phyloP scores from a whole-genome alignment of 2,888 invertebrate species.

The Coenonympha glycerion region DNA sequence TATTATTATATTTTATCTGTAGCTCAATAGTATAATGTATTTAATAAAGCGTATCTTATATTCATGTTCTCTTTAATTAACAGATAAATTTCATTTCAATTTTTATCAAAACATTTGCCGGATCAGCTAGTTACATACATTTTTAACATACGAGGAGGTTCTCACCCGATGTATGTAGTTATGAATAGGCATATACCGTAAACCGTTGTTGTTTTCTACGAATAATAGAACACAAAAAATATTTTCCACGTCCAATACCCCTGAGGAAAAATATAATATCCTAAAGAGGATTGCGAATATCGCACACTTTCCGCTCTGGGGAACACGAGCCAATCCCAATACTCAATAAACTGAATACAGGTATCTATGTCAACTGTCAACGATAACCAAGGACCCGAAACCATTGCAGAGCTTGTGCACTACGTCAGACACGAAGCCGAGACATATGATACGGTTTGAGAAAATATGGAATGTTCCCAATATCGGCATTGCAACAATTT shows the following conservation, averaged over 20 bases:
- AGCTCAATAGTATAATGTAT: background rate
- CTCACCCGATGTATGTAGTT: background rate
- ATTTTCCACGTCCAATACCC: background rate
- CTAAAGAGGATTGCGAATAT: slow-evolving; percentile 8
- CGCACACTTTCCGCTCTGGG: background rate
- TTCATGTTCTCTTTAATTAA: too few species aligned
- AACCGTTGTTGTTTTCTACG: background rate
- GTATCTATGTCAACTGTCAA: slow-evolving; percentile 1
- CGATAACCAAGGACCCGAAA: slow-evolving; percentile 9
- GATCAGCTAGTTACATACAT: background rate
- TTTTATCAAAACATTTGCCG: background rate
- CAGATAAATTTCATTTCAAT: too few species aligned
- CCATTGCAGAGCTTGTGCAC: background rate
- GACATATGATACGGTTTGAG: too few species aligned
- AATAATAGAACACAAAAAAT: slow-evolving; percentile 1
- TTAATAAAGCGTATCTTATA: background rate
- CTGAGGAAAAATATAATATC: background rate
- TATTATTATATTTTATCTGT: too few species aligned
- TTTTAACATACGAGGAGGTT: too few species aligned
- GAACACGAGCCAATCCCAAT: slow-evolving; percentile 3
- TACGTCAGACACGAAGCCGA: too few species aligned
- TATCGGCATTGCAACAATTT: too few species aligned
- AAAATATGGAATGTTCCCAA: too few species aligned
- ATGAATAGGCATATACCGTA: background rate
- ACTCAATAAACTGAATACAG: slow-evolving; percentile 4